Conservation (phyloP, 2,888 invertebrate species). For the Dascillus cervinus region DNA sequence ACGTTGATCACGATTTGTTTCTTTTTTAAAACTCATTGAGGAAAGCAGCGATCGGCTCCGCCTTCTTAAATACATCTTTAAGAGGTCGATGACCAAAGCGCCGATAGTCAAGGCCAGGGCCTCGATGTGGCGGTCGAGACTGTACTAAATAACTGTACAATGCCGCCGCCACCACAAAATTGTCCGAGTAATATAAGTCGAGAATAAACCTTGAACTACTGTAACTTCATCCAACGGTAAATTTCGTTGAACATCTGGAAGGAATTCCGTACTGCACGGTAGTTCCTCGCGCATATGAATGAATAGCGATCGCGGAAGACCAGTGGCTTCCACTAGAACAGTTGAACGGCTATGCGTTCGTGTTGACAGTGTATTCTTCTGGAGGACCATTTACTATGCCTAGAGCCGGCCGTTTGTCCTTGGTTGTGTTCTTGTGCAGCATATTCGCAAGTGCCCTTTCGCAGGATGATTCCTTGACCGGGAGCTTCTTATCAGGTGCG, state of each 20-base stretch:
- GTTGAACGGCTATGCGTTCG: conserved; percentile 23
- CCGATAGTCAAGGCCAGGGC: conserved; percentile 32
- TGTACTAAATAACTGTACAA: conserved; percentile 33
- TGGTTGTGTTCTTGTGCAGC: conserved; percentile 28
- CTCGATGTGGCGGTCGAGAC: conserved; percentile 22
- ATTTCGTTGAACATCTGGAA: conserved; percentile 31
- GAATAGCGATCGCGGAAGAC: conserved; percentile 26
- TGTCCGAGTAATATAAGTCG: conserved; percentile 27
- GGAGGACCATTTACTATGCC: conserved; percentile 23
- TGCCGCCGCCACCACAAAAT: conserved; percentile 28
- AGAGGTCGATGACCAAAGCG: conserved; percentile 33
- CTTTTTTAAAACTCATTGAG: too few species aligned
- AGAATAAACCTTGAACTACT: conserved; percentile 27
- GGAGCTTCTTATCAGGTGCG: conserved; percentile 75
- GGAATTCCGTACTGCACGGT: conserved; percentile 38
- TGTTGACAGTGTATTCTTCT: conserved; percentile 37
- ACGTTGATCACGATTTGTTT: too few species aligned
- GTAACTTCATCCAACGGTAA: conserved; percentile 37
- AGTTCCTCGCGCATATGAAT: conserved; percentile 38
- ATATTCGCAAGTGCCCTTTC: conserved; percentile 31
- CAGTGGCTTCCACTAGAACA: conserved; percentile 20
- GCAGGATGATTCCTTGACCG: conserved; percentile 73
- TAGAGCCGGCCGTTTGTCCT: conserved; percentile 17
- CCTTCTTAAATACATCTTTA: too few species aligned
- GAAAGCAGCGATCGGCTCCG: too few species aligned